These are phyloP conservation scores for Thereva nobilitata DNA, from an alignment of 2,888 invertebrate species.

Conservation along the genomic window DNA sequence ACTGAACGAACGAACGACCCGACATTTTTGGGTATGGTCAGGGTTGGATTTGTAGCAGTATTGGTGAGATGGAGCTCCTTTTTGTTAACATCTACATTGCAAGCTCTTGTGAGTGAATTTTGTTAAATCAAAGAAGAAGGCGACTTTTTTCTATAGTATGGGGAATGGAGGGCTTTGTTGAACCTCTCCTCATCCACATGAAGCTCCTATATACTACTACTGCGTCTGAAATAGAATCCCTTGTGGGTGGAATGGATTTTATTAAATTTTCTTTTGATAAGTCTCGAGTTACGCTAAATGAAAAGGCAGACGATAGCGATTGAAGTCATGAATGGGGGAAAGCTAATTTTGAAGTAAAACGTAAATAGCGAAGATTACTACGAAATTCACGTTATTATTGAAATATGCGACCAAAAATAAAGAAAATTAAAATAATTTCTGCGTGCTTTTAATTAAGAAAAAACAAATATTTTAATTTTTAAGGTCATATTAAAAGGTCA, in stretches of 20 bases:
- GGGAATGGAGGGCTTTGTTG: background rate
- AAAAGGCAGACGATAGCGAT: constrained; percentile 24
- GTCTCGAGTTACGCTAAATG: constrained; percentile 15
- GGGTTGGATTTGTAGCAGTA: constrained; percentile 27
- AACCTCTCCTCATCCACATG: background rate
- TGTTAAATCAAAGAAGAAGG: background rate
- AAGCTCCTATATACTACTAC: background rate
- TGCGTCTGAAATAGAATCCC: constrained; percentile 15
- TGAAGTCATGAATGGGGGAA: constrained; percentile 17
- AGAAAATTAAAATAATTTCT: no score
- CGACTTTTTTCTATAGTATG: background rate
- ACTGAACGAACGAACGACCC: constrained; percentile 26
- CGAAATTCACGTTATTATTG: no score
- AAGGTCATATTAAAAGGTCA: no score
- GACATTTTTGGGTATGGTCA: constrained; percentile 36
- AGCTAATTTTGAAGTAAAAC: background rate
- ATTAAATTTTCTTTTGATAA: constrained; percentile 29
- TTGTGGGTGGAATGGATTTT: constrained; percentile 18
- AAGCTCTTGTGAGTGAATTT: constrained; percentile 1
- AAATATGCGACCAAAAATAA: no score
- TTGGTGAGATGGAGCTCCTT: constrained; percentile 17
- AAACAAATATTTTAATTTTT: no score
- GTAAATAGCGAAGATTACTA: no score
- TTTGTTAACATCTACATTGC: constrained; percentile 2
- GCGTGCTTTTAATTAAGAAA: no score